Evolutionary conservation across 37 sponge, comb jelly and placozoan genomes (phyloP).

Genomic region (Chondrosia reniformis): DNA sequence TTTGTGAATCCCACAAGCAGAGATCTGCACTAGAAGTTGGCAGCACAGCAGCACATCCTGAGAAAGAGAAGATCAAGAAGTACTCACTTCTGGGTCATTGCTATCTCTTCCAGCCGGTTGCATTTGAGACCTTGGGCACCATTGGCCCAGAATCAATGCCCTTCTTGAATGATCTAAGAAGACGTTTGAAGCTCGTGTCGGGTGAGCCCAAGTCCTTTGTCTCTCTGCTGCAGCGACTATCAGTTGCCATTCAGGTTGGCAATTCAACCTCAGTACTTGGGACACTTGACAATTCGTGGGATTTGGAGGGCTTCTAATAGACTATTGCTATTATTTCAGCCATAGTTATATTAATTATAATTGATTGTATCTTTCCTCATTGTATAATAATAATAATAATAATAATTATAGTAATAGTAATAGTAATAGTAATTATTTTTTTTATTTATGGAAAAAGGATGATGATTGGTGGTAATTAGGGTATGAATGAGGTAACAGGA

Average conservation of each 20-base stretch:
- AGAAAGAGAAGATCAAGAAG: slow-evolving; percentile 9
- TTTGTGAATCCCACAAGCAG: background rate
- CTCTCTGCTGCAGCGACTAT: background rate
- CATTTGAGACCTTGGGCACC: slow-evolving; percentile 14
- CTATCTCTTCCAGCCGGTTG: slow-evolving; percentile 5
- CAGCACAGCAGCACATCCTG: background rate
- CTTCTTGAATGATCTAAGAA: background rate
- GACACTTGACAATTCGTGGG: too few relatives aligned
- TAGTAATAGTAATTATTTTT: too few relatives aligned
- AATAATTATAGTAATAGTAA: too few relatives aligned
- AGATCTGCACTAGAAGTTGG: background rate
- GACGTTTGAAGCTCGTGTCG: background rate
- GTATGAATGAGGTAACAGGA: too few relatives aligned
- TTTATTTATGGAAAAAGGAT: too few relatives aligned
- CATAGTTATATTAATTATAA: too few relatives aligned
- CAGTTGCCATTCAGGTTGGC: slow-evolving; percentile 12
- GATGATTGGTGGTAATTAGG: too few relatives aligned
- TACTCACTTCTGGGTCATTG: background rate
- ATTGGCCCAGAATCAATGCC: background rate
- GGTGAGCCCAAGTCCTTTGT: background rate
- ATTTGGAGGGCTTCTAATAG: too few relatives aligned
- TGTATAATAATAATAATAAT: too few relatives aligned
- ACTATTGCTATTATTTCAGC: too few relatives aligned
- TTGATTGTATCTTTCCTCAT: too few relatives aligned
- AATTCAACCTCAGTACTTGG: background rate